These are phyloP conservation scores for Rhadina sibilatrix DNA, from an alignment of 2,113 vertebrate species.

Conservation along the genomic window DNA sequence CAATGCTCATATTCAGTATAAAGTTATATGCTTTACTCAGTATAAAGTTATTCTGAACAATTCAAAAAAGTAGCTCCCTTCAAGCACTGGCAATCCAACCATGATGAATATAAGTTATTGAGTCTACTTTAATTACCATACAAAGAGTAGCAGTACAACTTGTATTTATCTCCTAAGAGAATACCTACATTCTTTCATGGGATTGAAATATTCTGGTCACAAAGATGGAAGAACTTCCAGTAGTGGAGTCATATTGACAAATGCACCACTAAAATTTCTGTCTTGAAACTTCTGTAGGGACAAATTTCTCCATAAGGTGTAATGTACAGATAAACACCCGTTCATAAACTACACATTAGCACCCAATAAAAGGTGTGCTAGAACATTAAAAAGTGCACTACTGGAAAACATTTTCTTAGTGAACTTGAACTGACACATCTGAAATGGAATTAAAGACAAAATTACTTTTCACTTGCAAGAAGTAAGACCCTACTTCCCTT, in stretches of 20 bases:
- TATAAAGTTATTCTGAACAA: neutral
- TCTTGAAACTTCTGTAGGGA: neutral
- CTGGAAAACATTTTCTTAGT: neutral
- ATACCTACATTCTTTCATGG: neutral
- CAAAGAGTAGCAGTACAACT: neutral
- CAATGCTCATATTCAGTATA: neutral
- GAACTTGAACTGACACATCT: neutral
- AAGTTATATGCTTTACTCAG: neutral
- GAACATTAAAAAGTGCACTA: neutral
- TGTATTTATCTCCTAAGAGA: neutral
- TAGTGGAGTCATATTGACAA: neutral
- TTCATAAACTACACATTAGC: neutral
- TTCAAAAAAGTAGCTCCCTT: neutral
- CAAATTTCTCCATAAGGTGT: neutral
- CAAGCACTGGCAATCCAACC: neutral
- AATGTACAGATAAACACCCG: accelerated
- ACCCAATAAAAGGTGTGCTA: neutral
- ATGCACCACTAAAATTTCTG: neutral
- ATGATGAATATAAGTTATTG: neutral
- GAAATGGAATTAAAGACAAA: neutral
- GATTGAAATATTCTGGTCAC: neutral
- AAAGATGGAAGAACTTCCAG: neutral
- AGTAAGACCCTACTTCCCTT: neutral
- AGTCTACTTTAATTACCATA: neutral
- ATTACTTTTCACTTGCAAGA: neutral